Percentiles rank a stretch among this genome's conserved stretches.
These are phyloP conservation scores for Enteromius argenteus DNA, from an alignment of 2,797 vertebrate genomes.

Conservation along the genomic window DNA sequence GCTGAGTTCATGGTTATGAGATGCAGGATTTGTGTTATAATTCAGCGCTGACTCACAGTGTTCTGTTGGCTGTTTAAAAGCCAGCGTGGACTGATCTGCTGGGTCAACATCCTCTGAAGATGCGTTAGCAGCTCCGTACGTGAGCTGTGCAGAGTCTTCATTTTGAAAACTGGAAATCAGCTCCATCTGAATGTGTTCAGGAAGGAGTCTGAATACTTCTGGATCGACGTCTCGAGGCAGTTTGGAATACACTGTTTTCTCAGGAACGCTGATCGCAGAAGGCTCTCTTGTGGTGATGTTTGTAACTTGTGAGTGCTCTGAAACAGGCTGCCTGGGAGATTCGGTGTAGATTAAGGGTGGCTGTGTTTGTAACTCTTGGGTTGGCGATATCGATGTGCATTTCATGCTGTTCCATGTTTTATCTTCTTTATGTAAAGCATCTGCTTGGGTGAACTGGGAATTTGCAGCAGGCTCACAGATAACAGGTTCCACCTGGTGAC, in stretches of 20 bases:
- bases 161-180: slow-evolving; percentile 69
- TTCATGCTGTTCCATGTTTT: slow-evolving; percentile 14
- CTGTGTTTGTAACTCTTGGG: slow-evolving; percentile 7
- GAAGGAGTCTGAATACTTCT: slow-evolving; percentile 85
- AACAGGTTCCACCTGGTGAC: slow-evolving; percentile 22
- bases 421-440: neutral
- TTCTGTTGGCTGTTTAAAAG: neutral
- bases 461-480: neutral
- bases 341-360: neutral
- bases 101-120: neutral
- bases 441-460: slow-evolving; percentile 1
- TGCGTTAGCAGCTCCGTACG: neutral
- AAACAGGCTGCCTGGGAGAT: neutral
- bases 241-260: neutral
- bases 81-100: neutral
- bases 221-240: slow-evolving; percentile 79
- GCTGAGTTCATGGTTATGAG: neutral
- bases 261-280: neutral
- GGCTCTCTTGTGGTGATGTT: neutral
- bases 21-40: neutral
- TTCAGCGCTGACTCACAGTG: neutral
- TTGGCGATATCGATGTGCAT: slow-evolving; percentile 4
- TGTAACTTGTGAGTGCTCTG: slow-evolving; percentile 18
- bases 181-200: slow-evolving; percentile 85
- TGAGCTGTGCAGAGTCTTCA: slow-evolving; percentile 24